phyloP scores from a whole-genome alignment of 2,797 vertebrate genomes.

The Microcaecilia unicolor region DNA sequence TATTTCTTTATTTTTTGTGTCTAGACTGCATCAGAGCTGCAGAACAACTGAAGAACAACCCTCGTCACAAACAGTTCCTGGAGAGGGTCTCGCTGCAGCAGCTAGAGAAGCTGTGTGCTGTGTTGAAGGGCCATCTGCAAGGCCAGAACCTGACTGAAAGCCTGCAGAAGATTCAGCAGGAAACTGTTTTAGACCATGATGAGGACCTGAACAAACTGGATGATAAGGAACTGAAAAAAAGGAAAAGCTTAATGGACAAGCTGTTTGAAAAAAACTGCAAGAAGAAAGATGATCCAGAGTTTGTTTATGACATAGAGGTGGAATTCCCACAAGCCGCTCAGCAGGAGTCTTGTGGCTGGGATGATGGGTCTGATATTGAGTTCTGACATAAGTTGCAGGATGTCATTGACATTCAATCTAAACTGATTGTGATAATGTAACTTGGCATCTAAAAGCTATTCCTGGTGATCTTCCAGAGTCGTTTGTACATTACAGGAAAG shows the following conservation, averaged over 20 bases:
- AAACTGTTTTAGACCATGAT: slow-evolving; percentile 59
- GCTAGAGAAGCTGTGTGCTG: slow-evolving; percentile 68
- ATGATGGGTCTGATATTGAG: slow-evolving; percentile 68
- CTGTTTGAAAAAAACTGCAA: slow-evolving; percentile 81
- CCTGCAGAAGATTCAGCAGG: slow-evolving; percentile 56
- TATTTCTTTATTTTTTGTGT: not conserved
- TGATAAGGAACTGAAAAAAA: slow-evolving; percentile 71
- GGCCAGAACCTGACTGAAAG: slow-evolving; percentile 62
- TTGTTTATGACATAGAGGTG: slow-evolving; percentile 80
- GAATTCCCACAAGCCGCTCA: slow-evolving; percentile 65
- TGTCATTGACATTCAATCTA: too few relatives aligned
- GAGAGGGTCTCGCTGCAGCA: slow-evolving; percentile 66
- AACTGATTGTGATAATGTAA: too few relatives aligned
- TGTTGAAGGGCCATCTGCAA: slow-evolving; percentile 68
- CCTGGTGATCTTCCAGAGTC: too few relatives aligned
- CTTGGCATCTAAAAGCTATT: too few relatives aligned
- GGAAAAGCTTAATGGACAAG: slow-evolving; percentile 84
- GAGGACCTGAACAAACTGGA: slow-evolving; percentile 87
- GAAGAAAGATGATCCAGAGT: slow-evolving; percentile 73
- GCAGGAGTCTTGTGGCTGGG: slow-evolving; percentile 80
- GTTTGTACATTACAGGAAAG: too few relatives aligned
- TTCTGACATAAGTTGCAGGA: slow-evolving; percentile 67
- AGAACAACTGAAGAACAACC: slow-evolving; percentile 78
- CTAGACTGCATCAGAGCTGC: slow-evolving; percentile 75
- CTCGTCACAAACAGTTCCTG: slow-evolving; percentile 74